Base-by-base conservation (phyloP, 2,888 invertebrate genomes). In the Rhingia rostrata region DNA sequence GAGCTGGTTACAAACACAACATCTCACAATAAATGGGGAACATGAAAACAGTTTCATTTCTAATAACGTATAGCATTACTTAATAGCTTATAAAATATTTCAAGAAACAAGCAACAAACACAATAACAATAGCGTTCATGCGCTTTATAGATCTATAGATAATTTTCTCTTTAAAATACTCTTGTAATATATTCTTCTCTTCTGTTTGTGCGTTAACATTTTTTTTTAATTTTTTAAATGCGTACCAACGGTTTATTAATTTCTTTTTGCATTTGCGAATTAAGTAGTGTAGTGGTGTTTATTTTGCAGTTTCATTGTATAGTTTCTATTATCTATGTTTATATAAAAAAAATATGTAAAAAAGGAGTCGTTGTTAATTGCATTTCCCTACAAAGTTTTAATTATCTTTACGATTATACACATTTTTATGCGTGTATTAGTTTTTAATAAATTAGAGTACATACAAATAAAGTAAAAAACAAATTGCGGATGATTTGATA, bases 321-420 rank as follows among this genome's bases (percentile, higher is more conserved):
- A 14, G 41, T 32, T 14, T 9, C 41, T 14, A 60, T 47, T 9
- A 37, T 60, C 39, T 63, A 70, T 30, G 35, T 53, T 22, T 39
- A 60, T 49, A 58, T 37, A 54, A 47, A 7, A 30, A 22, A 49
- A 56, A 49, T 30, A 41, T 30, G 7, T 6, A 61, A 47, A 35
- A 41, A 64, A 61, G 61, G 61, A 56, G 33, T 78, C 72, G 41
- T 78, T 72, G 72, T 72, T 72, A 64, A 72, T 64, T 64, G 63
- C 72, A 64, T 51, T 70, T 45, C 49, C 58, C 49, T 43, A 72
- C 22, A 54, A 53, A 43, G 33, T 43, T 14, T 30, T 10, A 14
- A 61, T 67, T 45, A 14, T 33, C 39, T 56, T 14, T 5, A n/a
- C 14, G 14, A 35, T 45, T n/a, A 43, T 10, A 32, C 22, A 14